A percentile compares a stretch with the other conserved stretches of the same genome.
Conservation (phyloP, 2,888 invertebrate species). For the Folsomia manolachei region DNA sequence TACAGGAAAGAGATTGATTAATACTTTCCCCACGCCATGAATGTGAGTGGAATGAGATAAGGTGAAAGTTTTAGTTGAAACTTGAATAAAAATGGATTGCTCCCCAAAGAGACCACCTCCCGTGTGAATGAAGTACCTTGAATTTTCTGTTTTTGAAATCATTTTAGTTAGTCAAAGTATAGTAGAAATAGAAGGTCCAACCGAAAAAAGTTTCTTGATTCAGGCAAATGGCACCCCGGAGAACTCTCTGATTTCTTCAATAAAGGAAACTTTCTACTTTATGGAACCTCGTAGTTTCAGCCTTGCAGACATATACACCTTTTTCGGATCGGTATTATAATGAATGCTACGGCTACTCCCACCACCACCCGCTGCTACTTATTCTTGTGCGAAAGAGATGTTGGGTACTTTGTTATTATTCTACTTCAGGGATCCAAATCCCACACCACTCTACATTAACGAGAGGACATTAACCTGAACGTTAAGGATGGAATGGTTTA, state of each 20-base stretch:
- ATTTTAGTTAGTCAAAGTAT: slow-evolving; percentile 18
- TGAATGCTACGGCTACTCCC: too few species aligned
- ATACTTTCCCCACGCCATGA: background rate
- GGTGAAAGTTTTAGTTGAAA: slow-evolving; percentile 11
- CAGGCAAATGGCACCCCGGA: slow-evolving; percentile 19
- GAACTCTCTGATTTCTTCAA: slow-evolving; percentile 21
- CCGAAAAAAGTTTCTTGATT: slow-evolving; percentile 19
- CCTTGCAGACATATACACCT: too few species aligned
- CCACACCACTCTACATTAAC: background rate
- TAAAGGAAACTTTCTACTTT: slow-evolving; percentile 11
- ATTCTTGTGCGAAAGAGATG: too few species aligned
- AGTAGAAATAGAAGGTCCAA: too few species aligned
- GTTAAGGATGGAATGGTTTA: slow-evolving; percentile 7
- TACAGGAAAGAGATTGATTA: background rate
- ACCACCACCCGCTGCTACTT: background rate
- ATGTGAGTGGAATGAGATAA: background rate
- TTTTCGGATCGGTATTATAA: too few species aligned
- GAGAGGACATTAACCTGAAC: slow-evolving; percentile 2
- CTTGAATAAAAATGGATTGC: slow-evolving; percentile 19
- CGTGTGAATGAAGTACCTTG: too few species aligned
- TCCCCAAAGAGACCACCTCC: slow-evolving; percentile 16
- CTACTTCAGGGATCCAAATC: background rate
- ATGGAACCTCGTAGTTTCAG: background rate
- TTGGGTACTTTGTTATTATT: background rate
- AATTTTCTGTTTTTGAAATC: slow-evolving; percentile 15